These are phyloP conservation scores for Anoncus sp. DNA, from an alignment of 2,888 invertebrate species.

Conservation along the genomic window DNA sequence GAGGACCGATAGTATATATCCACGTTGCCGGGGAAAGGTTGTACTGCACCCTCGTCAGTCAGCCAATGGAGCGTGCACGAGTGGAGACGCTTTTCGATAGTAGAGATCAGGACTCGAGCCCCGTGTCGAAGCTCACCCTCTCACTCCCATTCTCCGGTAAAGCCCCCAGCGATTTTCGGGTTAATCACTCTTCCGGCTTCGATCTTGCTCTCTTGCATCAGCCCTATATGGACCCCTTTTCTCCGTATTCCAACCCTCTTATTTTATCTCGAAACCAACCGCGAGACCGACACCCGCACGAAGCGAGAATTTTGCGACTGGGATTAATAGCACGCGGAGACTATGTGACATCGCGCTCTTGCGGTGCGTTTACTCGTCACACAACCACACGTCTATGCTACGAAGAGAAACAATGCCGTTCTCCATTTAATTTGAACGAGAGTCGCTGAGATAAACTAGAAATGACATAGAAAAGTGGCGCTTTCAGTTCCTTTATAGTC, in stretches of 20 bases:
- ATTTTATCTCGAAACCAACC: slow-evolving; percentile 60
- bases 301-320: slow-evolving; percentile 43
- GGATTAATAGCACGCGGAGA: slow-evolving; percentile 57
- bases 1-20: slow-evolving; percentile 46
- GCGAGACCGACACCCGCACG: slow-evolving; percentile 26
- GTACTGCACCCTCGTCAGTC: slow-evolving; percentile 69
- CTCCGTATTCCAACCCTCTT: slow-evolving; percentile 34
- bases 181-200: slow-evolving; percentile 70
- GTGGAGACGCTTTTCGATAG: slow-evolving; percentile 67
- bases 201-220: slow-evolving; percentile 46
- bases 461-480: too few species aligned
- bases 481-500: too few species aligned
- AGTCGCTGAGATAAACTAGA: not conserved
- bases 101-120: slow-evolving; percentile 62
- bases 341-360: slow-evolving; percentile 61
- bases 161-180: slow-evolving; percentile 70
- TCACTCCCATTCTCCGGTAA: slow-evolving; percentile 45
- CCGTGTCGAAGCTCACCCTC: slow-evolving; percentile 59
- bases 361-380: not conserved
- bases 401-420: slow-evolving; percentile 16
- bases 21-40: slow-evolving; percentile 50
- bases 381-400: not conserved
- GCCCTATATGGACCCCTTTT: slow-evolving; percentile 29
- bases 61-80: slow-evolving; percentile 69
- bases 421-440: slow-evolving; percentile 7